Evolutionary conservation across 2,888 invertebrate species (phyloP), one percentile per base, ranked within the genome.

Genomic region (Caenorhabditis sp.): DNA sequence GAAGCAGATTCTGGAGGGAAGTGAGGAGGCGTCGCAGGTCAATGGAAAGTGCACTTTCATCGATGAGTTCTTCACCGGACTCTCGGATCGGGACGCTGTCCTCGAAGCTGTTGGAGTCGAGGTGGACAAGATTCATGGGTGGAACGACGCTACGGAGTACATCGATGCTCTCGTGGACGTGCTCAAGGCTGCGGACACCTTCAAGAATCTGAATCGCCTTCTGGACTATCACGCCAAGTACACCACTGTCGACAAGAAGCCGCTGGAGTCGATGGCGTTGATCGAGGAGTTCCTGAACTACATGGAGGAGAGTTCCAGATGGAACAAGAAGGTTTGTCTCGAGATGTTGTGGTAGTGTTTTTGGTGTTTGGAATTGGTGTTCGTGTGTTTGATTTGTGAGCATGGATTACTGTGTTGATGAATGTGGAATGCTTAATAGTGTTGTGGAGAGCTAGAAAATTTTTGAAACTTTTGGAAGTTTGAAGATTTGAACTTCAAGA

Each of bases 161-260:
- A 38, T 68, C 7, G 68, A 68, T 41, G 68, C 68, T 16, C 41
- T 68, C 7, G 54, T 68, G 0, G 54, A 54, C 19, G 35, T 68
- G 10, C 22, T 68, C 22, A 54, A 68, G 7, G 38, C 68, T 1
- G 12, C 68, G 22, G 68, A 54, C n/a, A 54, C 38, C 4, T 68
- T 35, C 31, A n/a, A 35, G 12, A 68, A 68, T 26, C 19, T 68
- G 54, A 68, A 68, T 54, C 68, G 54, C 38, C 68, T 68, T 26
- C 10, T 68, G 54, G 68, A 68, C 16, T 68, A 54, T 38, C 68
- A 68, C 24, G 68, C 35, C 22, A 68, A 54, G 26, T 54, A 68
- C 24, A 68, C 68, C 7, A 68, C 68, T 24, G 68, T 68, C 22
- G 68, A 68, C 10, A 54, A 68, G 54, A 68, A 68, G 22, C 68